A percentile compares a stretch with the other conserved stretches of the same genome.
Conservation (phyloP, 30 jellyfish, hydroid and myxozoan genomes). For the Phacellophora camtschatica region DNA sequence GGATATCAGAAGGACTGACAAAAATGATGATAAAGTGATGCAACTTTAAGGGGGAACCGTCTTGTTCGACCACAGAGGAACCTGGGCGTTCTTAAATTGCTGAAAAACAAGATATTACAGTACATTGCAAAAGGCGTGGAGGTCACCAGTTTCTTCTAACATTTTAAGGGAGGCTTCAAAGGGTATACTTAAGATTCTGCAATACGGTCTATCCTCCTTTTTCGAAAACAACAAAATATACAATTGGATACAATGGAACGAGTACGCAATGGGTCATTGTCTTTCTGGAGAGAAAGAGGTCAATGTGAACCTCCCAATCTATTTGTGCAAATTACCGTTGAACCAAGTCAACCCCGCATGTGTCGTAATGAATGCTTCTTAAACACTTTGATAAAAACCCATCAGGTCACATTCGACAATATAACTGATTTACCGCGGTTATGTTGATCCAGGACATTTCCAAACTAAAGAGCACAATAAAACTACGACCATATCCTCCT, state of each 20-base stretch:
- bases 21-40: no score
- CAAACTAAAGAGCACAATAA: background rate
- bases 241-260: background rate
- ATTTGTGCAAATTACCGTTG: background rate
- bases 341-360: slow-evolving; percentile 10
- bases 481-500: background rate
- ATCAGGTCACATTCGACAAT: background rate
- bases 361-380: background rate
- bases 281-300: slow-evolving; percentile 4
- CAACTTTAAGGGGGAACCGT: background rate
- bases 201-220: background rate
- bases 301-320: background rate
- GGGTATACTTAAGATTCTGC: background rate
- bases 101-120: background rate
- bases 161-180: background rate
- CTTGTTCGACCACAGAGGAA: background rate
- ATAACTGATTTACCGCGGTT: background rate
- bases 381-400: background rate
- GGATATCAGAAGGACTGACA: no score
- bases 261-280: background rate
- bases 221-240: background rate
- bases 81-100: no score
- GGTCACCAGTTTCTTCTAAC: background rate
- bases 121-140: background rate
- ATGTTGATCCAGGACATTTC: background rate